These are phyloP conservation scores for Hippocampus zosterae DNA, from an alignment of 2,113 vertebrate genomes.

Conservation along the genomic window DNA sequence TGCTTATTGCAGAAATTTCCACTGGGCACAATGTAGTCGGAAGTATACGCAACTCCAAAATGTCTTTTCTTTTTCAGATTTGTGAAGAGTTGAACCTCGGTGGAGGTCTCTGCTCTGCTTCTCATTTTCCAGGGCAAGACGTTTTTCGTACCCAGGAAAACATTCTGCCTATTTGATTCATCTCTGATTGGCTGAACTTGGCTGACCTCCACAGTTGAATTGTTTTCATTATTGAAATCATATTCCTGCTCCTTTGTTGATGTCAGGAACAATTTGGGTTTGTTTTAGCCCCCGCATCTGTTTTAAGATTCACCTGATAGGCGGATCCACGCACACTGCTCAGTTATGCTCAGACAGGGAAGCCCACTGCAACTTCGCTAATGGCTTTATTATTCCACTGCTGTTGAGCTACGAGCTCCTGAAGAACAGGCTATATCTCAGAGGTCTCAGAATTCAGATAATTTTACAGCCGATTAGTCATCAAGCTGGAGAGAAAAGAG, in stretches of 20 bases:
- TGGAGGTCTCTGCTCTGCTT: background rate
- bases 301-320: conserved; percentile 45
- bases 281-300: conserved; percentile 20
- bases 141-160: conserved; percentile 5
- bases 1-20: background rate
- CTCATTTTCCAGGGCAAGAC: conserved; percentile 17
- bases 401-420: conserved; percentile 30
- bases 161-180: background rate
- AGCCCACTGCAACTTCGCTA: conserved; percentile 20
- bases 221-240: conserved; percentile 41
- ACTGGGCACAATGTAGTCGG: background rate
- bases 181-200: conserved; percentile 33
- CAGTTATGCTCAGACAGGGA: conserved; percentile 4
- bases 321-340: conserved; percentile 23
- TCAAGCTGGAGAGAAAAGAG: conserved; percentile 39
- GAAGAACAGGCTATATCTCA: conserved; percentile 44
- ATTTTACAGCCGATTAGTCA: conserved; percentile 51
- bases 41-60: background rate
- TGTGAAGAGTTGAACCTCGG: background rate
- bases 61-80: background rate
- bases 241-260: conserved; percentile 29
- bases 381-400: conserved; percentile 39
- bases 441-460: conserved; percentile 37
- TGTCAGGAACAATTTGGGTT: conserved; percentile 20
- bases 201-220: conserved; percentile 31